Evolutionary conservation across 1,140 invertebrate species (phyloP).

Genomic region (Agrilus planipennis): DNA sequence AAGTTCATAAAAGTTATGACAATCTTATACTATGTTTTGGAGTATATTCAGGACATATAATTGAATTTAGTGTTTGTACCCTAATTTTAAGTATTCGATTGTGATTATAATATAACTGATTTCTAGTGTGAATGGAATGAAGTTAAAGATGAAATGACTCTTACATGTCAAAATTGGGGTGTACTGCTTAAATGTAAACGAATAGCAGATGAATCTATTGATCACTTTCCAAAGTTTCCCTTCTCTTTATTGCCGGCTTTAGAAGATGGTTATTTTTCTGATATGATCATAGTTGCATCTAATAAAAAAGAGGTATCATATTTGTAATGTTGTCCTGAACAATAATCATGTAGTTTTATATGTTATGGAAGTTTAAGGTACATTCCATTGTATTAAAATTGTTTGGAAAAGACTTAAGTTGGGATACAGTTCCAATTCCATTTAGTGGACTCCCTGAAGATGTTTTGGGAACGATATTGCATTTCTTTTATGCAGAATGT

Average conservation of each 20-base stretch:
- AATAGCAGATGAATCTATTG: constrained; percentile 35
- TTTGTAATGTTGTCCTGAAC: neutral
- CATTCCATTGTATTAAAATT: constrained; percentile 47
- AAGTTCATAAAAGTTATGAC: constrained; percentile 35
- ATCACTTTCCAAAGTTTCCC: constrained; percentile 33
- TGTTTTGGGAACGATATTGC: constrained; percentile 44
- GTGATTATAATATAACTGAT: constrained; percentile 34
- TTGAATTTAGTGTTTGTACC: constrained; percentile 50
- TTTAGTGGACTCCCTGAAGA: constrained; percentile 42
- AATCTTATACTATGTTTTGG: constrained; percentile 40
- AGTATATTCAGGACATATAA: constrained; percentile 50
- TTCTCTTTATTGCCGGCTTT: constrained; percentile 50
- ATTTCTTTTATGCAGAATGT: constrained; percentile 54
- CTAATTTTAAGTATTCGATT: constrained; percentile 49
- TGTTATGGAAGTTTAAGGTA: constrained; percentile 41
- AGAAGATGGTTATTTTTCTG: constrained; percentile 51
- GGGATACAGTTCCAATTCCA: constrained; percentile 36
- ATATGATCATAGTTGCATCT: constrained; percentile 41
- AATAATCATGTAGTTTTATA: neutral
- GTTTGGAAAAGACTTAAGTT: constrained; percentile 42
- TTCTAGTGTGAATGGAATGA: constrained; percentile 23
- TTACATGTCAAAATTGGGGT: constrained; percentile 52
- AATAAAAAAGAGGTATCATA: constrained; percentile 40
- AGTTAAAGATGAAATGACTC: constrained; percentile 41
- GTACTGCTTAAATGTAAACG: constrained; percentile 47